phyloP scores from a whole-genome alignment of 1,140 invertebrate species.

The Helicorthomorpha holstii region DNA sequence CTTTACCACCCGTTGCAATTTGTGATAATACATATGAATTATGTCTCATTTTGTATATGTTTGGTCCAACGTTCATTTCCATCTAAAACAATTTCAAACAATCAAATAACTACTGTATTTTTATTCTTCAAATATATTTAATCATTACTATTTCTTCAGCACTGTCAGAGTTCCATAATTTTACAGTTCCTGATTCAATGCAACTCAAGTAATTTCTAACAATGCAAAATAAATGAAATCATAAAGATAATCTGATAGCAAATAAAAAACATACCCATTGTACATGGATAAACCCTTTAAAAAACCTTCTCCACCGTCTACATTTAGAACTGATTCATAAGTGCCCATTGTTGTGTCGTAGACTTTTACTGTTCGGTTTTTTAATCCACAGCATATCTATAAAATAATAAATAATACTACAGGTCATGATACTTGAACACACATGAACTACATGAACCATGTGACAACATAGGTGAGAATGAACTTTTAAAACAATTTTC shows the following conservation, averaged over 20 bases:
- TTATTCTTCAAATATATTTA: background rate
- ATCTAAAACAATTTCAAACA: background rate
- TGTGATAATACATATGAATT: conserved; percentile 25
- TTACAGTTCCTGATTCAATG: conserved; percentile 1
- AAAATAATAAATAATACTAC: too few relatives aligned
- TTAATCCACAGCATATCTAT: too few relatives aligned
- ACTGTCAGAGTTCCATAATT: background rate
- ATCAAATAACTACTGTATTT: background rate
- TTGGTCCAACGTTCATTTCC: conserved; percentile 19
- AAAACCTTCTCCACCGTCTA: background rate
- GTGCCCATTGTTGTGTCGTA: too few relatives aligned
- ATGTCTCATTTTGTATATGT: conserved; percentile 34
- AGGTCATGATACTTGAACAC: too few relatives aligned
- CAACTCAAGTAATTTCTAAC: background rate
- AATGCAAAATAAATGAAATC: too few relatives aligned
- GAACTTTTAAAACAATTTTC: too few relatives aligned
- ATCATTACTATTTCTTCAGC: background rate
- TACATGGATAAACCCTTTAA: background rate
- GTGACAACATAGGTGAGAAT: too few relatives aligned
- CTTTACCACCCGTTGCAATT: conserved; percentile 50
- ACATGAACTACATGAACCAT: too few relatives aligned
- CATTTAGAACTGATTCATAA: too few relatives aligned
- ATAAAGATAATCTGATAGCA: too few relatives aligned
- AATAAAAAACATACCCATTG: background rate
- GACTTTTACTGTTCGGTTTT: too few relatives aligned